phyloP scores from a whole-genome alignment of 1,140 invertebrate species.

The Nasonia vitripennis region DNA sequence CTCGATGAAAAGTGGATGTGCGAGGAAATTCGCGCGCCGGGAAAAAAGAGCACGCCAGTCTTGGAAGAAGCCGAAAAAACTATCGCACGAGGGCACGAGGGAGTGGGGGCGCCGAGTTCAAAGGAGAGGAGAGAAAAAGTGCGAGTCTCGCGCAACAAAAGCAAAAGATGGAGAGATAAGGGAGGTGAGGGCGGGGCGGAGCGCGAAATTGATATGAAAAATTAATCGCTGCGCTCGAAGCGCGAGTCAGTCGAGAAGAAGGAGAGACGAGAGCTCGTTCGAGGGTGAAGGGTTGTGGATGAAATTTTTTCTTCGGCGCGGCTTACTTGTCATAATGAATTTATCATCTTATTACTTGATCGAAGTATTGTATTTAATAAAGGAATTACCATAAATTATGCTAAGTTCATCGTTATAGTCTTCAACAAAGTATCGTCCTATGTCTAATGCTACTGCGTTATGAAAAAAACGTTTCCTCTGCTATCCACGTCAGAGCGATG shows the following conservation, averaged over 20 bases:
- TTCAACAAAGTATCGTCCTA: too few relatives aligned
- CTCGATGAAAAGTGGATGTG: slow-evolving; percentile 61
- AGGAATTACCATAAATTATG: too few relatives aligned
- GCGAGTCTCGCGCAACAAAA: slow-evolving; percentile 3
- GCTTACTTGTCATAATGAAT: neutral
- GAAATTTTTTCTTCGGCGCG: slow-evolving; percentile 1
- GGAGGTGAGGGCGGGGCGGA: slow-evolving; percentile 3
- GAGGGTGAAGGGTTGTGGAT: neutral
- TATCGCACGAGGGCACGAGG: slow-evolving; percentile 35
- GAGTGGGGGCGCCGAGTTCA: neutral
- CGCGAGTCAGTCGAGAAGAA: neutral
- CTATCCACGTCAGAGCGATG: neutral
- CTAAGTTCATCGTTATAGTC: too few relatives aligned
- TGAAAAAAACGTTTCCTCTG: too few relatives aligned
- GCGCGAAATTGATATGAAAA: slow-evolving; percentile 42
- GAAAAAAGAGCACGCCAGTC: slow-evolving; percentile 6
- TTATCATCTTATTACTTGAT: neutral
- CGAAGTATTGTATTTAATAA: neutral
- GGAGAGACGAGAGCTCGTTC: neutral
- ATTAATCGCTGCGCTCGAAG: slow-evolving; percentile 22
- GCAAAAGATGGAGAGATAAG: slow-evolving; percentile 27
- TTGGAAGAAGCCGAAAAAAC: slow-evolving; percentile 21
- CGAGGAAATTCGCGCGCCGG: slow-evolving; percentile 37
- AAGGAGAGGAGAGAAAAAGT: slow-evolving; percentile 11
- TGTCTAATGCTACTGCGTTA: too few relatives aligned